phyloP scores from a whole-genome alignment of 2,888 invertebrate species.

The Panzeria rudis region DNA sequence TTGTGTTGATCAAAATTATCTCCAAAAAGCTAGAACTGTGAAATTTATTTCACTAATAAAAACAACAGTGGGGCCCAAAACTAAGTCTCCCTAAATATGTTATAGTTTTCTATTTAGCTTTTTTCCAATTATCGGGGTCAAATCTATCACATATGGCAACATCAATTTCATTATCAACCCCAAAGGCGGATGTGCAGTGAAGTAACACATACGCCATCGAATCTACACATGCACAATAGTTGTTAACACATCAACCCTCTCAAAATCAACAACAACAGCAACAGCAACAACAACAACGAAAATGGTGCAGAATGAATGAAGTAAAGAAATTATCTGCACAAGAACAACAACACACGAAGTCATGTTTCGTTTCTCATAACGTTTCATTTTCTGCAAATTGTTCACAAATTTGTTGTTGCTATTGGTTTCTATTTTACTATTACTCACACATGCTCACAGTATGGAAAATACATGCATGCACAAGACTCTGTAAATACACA shows the following conservation, averaged over 20 bases:
- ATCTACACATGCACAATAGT: neutral
- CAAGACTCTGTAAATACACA: slow-evolving; percentile 24
- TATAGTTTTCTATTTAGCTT: neutral
- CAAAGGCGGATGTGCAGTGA: neutral
- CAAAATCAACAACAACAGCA: neutral
- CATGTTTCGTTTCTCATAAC: slow-evolving; percentile 69
- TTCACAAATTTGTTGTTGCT: slow-evolving; percentile 33
- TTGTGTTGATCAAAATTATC: too few relatives aligned
- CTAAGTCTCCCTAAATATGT: too few relatives aligned
- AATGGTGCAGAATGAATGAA: slow-evolving; percentile 6
- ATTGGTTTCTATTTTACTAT: neutral
- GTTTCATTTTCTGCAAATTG: slow-evolving; percentile 61
- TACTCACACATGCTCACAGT: neutral
- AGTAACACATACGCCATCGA: neutral
- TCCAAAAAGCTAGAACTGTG: too few relatives aligned
- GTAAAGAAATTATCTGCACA: slow-evolving; percentile 6
- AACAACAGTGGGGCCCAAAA: too few relatives aligned
- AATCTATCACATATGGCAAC: slow-evolving; percentile 30
- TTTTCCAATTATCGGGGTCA: neutral
- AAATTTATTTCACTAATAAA: too few relatives aligned
- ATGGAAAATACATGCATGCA: neutral
- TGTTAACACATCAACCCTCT: slow-evolving; percentile 38
- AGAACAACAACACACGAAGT: slow-evolving; percentile 7
- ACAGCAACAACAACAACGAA: neutral
- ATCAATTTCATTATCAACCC: slow-evolving; percentile 23